These are phyloP conservation scores for Druceiella hillmani DNA, from an alignment of 2,888 invertebrate genomes.

Conservation along the genomic window DNA sequence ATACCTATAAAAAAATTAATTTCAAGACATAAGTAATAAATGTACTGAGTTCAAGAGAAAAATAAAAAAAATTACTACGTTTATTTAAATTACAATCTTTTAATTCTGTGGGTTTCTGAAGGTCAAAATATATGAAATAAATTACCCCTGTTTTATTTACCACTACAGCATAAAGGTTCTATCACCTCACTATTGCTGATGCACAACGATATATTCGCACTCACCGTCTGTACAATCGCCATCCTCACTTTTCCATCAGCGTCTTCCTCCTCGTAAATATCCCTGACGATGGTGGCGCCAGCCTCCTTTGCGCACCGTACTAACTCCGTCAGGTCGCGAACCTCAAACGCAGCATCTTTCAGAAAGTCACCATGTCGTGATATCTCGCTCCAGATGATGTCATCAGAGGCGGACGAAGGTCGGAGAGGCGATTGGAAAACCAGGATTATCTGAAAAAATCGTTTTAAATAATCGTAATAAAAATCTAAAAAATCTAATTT, in stretches of 20 bases:
- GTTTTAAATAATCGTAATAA: conserved; percentile 7
- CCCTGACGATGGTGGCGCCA: conserved; percentile 77
- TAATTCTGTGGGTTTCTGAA: no score
- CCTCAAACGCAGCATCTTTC: conserved; percentile 91
- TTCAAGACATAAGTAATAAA: no score
- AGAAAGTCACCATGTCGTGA: conserved; percentile 92
- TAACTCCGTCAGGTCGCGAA: conserved; percentile 84
- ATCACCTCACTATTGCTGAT: no score
- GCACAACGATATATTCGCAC: no score
- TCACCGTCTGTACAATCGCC: conserved; percentile 87
- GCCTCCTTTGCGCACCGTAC: conserved; percentile 72
- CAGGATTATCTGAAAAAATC: conserved; percentile 68
- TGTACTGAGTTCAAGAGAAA: no score
- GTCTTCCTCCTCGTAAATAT: conserved; percentile 84
- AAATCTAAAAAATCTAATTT: no score
- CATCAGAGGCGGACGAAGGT: conserved; percentile 67
- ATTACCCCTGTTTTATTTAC: no score
- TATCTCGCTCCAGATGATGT: conserved; percentile 68
- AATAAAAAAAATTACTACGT: no score
- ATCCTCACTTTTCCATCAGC: conserved; percentile 74
- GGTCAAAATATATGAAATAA: no score
- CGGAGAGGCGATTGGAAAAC: conserved; percentile 93
- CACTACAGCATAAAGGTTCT: no score
- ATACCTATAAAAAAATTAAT: no score
- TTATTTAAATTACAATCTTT: no score